Evolutionary conservation across 1,140 invertebrate species (phyloP).

Genomic region (Hermetia illucens): DNA sequence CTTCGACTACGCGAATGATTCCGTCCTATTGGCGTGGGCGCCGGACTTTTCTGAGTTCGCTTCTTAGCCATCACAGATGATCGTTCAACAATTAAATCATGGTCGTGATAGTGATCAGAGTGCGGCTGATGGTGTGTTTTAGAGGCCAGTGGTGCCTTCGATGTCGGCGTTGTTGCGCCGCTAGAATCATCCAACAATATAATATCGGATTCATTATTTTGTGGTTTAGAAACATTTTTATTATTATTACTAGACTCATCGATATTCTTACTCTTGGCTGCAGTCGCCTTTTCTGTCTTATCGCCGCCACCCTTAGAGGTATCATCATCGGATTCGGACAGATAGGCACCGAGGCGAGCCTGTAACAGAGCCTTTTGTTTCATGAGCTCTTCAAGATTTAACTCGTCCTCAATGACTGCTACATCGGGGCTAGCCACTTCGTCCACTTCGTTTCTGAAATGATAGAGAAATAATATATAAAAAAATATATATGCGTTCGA

Average conservation of each 20-base stretch:
- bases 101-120: too few species aligned
- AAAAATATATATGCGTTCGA: neutral
- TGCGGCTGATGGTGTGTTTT: too few species aligned
- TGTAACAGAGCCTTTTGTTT: slow-evolving; percentile 65
- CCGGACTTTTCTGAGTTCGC: neutral
- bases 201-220: slow-evolving; percentile 30
- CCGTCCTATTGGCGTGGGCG: neutral
- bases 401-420: slow-evolving; percentile 65
- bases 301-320: slow-evolving; percentile 6
- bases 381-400: slow-evolving; percentile 78
- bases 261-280: slow-evolving; percentile 1
- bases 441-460: slow-evolving; percentile 39
- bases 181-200: slow-evolving; percentile 35
- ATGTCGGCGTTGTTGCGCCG: too few species aligned
- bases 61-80: neutral
- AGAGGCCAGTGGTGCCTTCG: too few species aligned
- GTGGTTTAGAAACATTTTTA: slow-evolving; percentile 16
- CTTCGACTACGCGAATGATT: neutral
- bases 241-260: slow-evolving; percentile 27
- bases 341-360: slow-evolving; percentile 42
- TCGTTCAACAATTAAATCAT: too few species aligned
- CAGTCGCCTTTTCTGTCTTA: slow-evolving; percentile 7
- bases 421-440: slow-evolving; percentile 64
- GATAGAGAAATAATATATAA: slow-evolving; percentile 13
- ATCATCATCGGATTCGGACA: slow-evolving; percentile 33